These are phyloP conservation scores for Lamellibrachia satsuma DNA, from an alignment of 2,888 invertebrate genomes.

Conservation along the genomic window DNA sequence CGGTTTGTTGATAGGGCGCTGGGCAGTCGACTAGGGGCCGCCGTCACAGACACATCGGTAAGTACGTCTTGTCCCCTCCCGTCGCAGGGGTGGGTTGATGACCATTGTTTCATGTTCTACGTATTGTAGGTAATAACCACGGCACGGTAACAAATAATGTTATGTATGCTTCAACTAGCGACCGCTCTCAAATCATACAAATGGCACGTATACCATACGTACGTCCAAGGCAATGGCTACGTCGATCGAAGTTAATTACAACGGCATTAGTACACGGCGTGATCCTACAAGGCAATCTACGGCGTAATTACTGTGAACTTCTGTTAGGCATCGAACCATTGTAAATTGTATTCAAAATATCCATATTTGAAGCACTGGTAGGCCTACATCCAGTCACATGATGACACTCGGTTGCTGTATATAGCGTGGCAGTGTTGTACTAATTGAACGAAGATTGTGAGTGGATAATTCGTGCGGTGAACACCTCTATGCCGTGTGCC, in stretches of 20 bases:
- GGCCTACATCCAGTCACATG: not conserved
- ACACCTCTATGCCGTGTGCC: not conserved
- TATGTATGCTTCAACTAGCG: not conserved
- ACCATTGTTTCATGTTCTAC: not conserved
- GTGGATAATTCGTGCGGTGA: not conserved
- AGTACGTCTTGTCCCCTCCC: not conserved
- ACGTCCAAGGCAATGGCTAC: not conserved
- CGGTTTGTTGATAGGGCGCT: not conserved
- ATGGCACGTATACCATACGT: not conserved
- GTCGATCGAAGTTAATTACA: slow-evolving; percentile 10
- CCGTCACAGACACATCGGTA: not conserved
- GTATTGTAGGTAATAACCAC: not conserved
- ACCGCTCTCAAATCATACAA: not conserved
- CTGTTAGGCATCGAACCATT: not conserved
- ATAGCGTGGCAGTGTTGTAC: not conserved
- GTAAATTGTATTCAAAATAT: not conserved
- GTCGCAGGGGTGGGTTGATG: not conserved
- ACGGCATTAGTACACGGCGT: not conserved
- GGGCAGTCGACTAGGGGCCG: slow-evolving; percentile 10
- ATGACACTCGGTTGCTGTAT: not conserved
- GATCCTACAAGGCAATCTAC: not conserved
- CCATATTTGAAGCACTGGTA: not conserved
- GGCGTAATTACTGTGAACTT: not conserved
- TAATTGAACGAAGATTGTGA: not conserved
- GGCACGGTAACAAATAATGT: not conserved